Evolutionary conservation across 2,888 invertebrate species (phyloP).

Genomic region (Drosophila sordidapex): DNA sequence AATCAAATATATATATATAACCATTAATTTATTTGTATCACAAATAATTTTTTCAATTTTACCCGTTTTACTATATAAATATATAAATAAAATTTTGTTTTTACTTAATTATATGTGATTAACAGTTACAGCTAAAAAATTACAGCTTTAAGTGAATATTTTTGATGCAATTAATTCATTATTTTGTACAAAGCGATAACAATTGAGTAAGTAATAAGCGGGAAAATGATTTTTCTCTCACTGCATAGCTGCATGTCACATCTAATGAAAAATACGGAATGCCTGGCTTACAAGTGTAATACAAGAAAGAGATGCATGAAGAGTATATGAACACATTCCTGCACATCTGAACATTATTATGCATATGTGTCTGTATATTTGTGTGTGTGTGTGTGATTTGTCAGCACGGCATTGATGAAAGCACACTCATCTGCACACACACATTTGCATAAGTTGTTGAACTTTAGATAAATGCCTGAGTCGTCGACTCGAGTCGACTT

Average conservation of each 20-base stretch:
- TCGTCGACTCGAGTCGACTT: conserved; percentile 14
- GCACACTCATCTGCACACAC: conserved; percentile 42
- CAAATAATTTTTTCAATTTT: neutral
- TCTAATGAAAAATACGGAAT: conserved; percentile 2
- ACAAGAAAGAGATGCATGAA: conserved; percentile 38
- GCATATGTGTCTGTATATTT: conserved; percentile 20
- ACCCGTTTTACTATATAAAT: too few relatives aligned
- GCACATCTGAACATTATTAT: conserved; percentile 51
- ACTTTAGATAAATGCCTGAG: conserved; percentile 68
- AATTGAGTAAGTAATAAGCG: neutral
- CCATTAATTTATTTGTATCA: neutral
- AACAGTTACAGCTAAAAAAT: neutral
- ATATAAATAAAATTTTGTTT: neutral
- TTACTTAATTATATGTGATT: neutral
- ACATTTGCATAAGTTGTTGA: conserved; percentile 76
- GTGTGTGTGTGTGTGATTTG: conserved; percentile 20
- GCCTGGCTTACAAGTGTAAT: neutral
- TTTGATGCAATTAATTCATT: too few relatives aligned
- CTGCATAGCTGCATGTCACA: neutral
- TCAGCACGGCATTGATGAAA: conserved; percentile 67
- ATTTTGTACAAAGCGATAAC: neutral
- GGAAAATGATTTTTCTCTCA: neutral
- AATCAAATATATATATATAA: neutral
- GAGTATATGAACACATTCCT: conserved; percentile 55
- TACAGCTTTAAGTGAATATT: neutral